Base-by-base conservation (phyloP, 2,888 invertebrate species). In the Apocheima hispidaria region DNA sequence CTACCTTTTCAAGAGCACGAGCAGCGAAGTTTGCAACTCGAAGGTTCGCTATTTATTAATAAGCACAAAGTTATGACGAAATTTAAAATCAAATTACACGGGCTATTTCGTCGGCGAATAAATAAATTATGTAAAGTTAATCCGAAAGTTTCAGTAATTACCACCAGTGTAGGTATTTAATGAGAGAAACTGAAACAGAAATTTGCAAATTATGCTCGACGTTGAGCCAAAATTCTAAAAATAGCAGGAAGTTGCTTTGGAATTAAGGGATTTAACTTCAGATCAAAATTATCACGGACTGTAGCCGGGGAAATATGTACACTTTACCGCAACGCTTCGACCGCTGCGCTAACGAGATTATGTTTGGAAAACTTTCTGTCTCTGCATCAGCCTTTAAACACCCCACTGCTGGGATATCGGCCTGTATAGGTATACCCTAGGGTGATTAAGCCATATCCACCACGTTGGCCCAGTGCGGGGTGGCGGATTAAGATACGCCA, bases 41-140 rank as follows among this genome's bases (percentile, higher is more conserved):
- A 28, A 35, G 23, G 5, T 51, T 54, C 26, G 20, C 36, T 55
- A 51, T 50, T 54, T 54, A 44, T 59, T 40, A 28, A 52, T 33
- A 33, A 33, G 48, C 58, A 50, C 33, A 57, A 59, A 61, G 30
- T 49, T 53, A 21, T 41, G 26, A n/a, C n/a, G 23, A 46, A 63
- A 59, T 43, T 52, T 30, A 36, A 53, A 63, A 53, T 56, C 52
- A 53, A 44, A 48, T 59, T 57, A 54, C 44, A 46, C 30, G 46
- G 35, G 2, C 44, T 26, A 26, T 55, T 55, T 50, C 36, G 33
- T 28, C 23, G 30, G 28, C 30, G 36, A 44, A 35, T 20, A 54
- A 54, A 40, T 60, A 41, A 60, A 65, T 57, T 43, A 60, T 50
- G 51, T 40, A 61, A 63, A 63, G 52, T 55, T 63, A 56, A 56